Evolutionary conservation across 2,113 vertebrate species (phyloP).

Genomic region (Nibea coibor): DNA sequence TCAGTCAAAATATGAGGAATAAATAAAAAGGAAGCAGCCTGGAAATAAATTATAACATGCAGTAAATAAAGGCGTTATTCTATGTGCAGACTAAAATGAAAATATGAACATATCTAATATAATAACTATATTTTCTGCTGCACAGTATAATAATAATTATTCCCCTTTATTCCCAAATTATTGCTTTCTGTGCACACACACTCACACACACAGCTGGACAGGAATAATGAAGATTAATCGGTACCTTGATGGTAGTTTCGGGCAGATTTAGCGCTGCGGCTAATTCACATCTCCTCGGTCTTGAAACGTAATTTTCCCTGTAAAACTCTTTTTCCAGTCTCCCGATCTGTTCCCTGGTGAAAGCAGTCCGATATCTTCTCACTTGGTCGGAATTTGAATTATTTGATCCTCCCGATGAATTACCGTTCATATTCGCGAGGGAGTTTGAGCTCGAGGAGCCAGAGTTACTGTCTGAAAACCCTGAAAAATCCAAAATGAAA

Average conservation of each 20-base stretch:
- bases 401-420: constrained; percentile 87
- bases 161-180: not conserved
- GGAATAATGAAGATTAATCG: constrained; percentile 38
- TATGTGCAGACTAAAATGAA: not conserved
- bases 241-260: constrained; percentile 98
- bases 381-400: constrained; percentile 91
- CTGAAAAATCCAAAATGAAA: constrained; percentile 67
- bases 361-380: constrained; percentile 91
- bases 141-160: not conserved
- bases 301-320: constrained; percentile 93
- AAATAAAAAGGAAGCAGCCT: not conserved
- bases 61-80: not conserved
- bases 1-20: not conserved
- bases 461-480: constrained; percentile 91
- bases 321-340: constrained; percentile 94
- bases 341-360: constrained; percentile 92
- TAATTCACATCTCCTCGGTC: constrained; percentile 95
- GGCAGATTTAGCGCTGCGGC: constrained; percentile 96
- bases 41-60: not conserved
- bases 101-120: not conserved
- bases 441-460: constrained; percentile 87
- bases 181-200: constrained; percentile 1
- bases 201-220: not conserved
- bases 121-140: not conserved
- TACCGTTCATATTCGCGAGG: constrained; percentile 86